Evolutionary conservation across 2,797 vertebrate genomes (phyloP).

Genomic region (Australoheros facetus): DNA sequence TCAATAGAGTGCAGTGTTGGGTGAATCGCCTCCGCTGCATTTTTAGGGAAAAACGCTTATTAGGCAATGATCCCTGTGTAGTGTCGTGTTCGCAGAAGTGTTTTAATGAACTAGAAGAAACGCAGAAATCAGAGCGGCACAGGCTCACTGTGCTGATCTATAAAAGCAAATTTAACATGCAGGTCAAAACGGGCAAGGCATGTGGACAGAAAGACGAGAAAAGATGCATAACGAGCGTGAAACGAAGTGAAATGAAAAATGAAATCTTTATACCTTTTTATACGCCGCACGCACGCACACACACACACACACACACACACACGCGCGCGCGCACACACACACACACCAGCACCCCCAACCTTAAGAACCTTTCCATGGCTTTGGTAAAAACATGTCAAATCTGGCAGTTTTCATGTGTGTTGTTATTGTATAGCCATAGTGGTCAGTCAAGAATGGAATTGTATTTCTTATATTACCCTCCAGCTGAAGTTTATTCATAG

Average conservation of each 20-base stretch:
- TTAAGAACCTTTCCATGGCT: background rate
- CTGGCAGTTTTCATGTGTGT: background rate
- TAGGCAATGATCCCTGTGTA: background rate
- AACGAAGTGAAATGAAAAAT: too few species aligned
- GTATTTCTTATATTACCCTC: conserved; percentile 28
- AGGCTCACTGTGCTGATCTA: background rate
- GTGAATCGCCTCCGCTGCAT: background rate
- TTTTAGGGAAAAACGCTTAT: background rate
- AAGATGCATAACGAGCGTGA: background rate
- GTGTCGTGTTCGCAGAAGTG: background rate
- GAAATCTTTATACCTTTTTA: too few species aligned
- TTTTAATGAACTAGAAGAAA: background rate
- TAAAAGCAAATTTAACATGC: background rate
- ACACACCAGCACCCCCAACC: background rate
- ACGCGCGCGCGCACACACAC: too few species aligned
- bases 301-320: background rate
- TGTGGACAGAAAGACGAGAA: background rate
- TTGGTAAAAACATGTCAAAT: background rate
- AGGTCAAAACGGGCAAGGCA: background rate
- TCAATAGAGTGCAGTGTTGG: conserved; percentile 7
- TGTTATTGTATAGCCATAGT: conserved; percentile 7
- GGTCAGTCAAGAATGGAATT: conserved; percentile 22
- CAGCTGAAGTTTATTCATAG: conserved; percentile 56
- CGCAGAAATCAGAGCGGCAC: background rate
- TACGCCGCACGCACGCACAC: background rate